Percentiles rank a stretch among this genome's conserved stretches.
These are phyloP conservation scores for Sinelater perroti DNA, from an alignment of 2,888 invertebrate genomes.

Conservation along the genomic window DNA sequence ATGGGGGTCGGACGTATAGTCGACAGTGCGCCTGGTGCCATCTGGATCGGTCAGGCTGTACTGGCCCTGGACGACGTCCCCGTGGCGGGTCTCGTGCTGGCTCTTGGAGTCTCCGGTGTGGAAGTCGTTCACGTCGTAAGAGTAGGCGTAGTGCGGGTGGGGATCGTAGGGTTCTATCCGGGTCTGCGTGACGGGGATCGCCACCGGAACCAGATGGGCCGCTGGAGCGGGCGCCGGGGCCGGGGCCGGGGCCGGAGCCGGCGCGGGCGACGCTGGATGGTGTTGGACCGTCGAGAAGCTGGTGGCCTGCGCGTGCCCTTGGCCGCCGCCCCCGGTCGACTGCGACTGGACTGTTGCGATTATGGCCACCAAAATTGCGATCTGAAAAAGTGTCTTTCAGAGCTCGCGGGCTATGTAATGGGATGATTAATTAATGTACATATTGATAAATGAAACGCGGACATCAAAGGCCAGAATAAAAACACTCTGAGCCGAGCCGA, in stretches of 20 bases:
- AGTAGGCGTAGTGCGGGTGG: constrained; percentile 56
- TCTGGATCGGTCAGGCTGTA: constrained; percentile 58
- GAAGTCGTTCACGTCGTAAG: constrained; percentile 57
- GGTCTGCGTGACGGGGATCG: constrained; percentile 45
- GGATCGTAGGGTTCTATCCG: constrained; percentile 57
- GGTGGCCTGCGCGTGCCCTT: constrained; percentile 42
- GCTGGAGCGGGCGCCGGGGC: constrained; percentile 32
- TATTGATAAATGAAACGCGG: no score
- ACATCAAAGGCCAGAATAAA: background rate
- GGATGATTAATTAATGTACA: no score
- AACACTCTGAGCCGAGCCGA: background rate
- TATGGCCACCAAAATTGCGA: constrained; percentile 37
- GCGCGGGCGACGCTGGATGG: constrained; percentile 42
- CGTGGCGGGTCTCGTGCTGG: constrained; percentile 56
- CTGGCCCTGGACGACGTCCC: constrained; percentile 56
- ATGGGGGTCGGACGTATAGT: constrained; percentile 55
- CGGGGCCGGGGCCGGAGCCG: constrained; percentile 31
- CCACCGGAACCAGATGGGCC: constrained; percentile 44
- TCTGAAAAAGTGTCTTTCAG: constrained; percentile 25
- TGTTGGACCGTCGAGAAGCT: constrained; percentile 49
- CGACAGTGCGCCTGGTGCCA: constrained; percentile 55
- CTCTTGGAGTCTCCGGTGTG: constrained; percentile 58
- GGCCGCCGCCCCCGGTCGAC: constrained; percentile 37
- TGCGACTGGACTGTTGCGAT: constrained; percentile 40
- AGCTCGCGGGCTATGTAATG: no score